phyloP scores from a whole-genome alignment of 2,797 vertebrate species.

The Lithobates sylvaticus region DNA sequence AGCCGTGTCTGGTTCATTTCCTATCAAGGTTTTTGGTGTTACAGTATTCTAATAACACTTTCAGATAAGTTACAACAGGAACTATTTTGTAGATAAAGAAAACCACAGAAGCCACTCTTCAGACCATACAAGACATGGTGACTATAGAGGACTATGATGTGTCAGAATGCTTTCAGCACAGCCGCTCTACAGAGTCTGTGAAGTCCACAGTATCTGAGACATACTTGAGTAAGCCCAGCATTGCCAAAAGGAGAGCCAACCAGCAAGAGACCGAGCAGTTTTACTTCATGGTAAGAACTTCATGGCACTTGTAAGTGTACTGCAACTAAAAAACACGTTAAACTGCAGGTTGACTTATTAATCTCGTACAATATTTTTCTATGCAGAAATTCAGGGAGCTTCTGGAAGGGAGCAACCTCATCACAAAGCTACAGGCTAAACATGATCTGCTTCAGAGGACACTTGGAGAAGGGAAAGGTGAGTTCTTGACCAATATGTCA shows the following conservation, averaged over 20 bases:
- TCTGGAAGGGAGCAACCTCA: conserved; percentile 98
- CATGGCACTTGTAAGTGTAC: background rate
- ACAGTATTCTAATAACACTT: too few relatives aligned
- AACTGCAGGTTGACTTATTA: background rate
- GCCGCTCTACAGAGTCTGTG: conserved; percentile 95
- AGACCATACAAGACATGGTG: conserved; percentile 98
- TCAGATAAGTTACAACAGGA: background rate
- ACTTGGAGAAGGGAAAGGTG: conserved; percentile 89
- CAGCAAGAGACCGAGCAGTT: conserved; percentile 99
- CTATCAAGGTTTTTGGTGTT: too few relatives aligned
- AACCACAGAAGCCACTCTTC: conserved; percentile 95
- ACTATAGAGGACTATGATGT: conserved; percentile 98
- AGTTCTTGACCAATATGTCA: background rate
- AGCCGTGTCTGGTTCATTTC: too few relatives aligned
- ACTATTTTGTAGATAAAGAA: conserved; percentile 89
- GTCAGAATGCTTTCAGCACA: conserved; percentile 98
- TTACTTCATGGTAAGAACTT: conserved; percentile 91
- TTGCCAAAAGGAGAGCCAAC: conserved; percentile 96
- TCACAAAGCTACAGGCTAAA: conserved; percentile 98
- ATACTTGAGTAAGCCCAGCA: conserved; percentile 97
- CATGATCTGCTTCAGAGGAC: conserved; percentile 95
- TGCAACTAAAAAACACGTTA: background rate
- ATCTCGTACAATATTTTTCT: conserved; percentile 65
- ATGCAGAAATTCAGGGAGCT: conserved; percentile 97
- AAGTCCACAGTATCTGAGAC: conserved; percentile 97